Evolutionary conservation across 2,888 invertebrate species (phyloP).

Genomic region (Callinectes sapidus): DNA sequence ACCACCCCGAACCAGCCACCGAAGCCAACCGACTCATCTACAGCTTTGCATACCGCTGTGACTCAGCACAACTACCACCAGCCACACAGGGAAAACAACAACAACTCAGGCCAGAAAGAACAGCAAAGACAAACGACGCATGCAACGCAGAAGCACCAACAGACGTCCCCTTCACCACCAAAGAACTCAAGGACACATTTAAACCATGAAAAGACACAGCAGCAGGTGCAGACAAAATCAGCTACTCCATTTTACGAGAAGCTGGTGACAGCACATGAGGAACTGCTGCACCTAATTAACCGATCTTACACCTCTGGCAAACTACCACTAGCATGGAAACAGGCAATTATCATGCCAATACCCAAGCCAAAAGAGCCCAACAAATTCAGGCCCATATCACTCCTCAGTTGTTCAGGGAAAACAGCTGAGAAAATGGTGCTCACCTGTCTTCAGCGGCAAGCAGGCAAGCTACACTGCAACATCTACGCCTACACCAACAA

Average conservation of each 20-base stretch:
- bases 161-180: not conserved
- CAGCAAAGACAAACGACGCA: not conserved
- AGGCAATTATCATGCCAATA: not conserved
- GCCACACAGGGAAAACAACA: no score
- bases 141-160: not conserved
- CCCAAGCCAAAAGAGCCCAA: not conserved
- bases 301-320: not conserved
- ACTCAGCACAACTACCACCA: not conserved
- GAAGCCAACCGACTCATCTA: not conserved
- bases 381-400: not conserved
- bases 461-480: not conserved
- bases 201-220: not conserved
- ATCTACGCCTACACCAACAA: not conserved
- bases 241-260: not conserved
- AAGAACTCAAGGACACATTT: not conserved
- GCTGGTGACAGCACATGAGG: not conserved
- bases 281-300: not conserved
- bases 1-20: not conserved
- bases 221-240: not conserved
- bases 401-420: conserved; percentile 32
- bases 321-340: not conserved
- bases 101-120: no score
- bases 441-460: not conserved
- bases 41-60: not conserved
- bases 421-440: conserved; percentile 13